Conservation (phyloP, 2,888 invertebrate species). For the Gibbula magus region DNA sequence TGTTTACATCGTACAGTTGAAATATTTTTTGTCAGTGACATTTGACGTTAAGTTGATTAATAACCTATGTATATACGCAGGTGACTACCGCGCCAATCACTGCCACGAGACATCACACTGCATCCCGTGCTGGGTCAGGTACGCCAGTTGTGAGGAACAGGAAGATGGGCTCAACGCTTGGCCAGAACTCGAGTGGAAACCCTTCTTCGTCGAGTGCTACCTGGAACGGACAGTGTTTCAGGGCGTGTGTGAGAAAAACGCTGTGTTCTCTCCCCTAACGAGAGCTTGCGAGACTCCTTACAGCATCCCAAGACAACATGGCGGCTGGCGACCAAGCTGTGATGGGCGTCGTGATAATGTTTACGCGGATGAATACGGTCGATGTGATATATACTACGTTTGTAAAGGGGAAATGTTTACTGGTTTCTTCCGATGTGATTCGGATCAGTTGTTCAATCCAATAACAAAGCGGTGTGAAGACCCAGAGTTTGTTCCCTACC, state of each 20-base stretch:
- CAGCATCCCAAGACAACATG: slow-evolving; percentile 41
- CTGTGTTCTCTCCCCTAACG: slow-evolving; percentile 46
- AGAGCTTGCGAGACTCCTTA: slow-evolving; percentile 46
- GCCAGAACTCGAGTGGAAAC: slow-evolving; percentile 48
- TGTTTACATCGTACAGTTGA: too few relatives aligned
- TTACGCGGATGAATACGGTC: slow-evolving; percentile 46
- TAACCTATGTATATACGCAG: slow-evolving; percentile 33
- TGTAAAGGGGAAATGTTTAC: slow-evolving; percentile 40
- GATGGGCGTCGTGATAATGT: slow-evolving; percentile 39
- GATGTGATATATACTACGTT: slow-evolving; percentile 45
- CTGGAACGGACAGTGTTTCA: slow-evolving; percentile 50
- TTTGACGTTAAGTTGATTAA: too few relatives aligned
- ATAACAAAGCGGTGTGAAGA: slow-evolving; percentile 37
- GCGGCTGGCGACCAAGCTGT: slow-evolving; percentile 44
- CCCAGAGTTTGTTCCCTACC: slow-evolving; percentile 46
- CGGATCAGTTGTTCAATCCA: slow-evolving; percentile 40
- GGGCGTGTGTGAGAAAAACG: slow-evolving; percentile 35
- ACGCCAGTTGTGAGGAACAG: slow-evolving; percentile 47
- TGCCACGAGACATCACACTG: slow-evolving; percentile 50
- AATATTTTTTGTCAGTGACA: too few relatives aligned
- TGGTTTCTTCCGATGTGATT: slow-evolving; percentile 40
- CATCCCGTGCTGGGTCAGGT: slow-evolving; percentile 53
- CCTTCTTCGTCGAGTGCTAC: slow-evolving; percentile 52
- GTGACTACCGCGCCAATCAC: slow-evolving; percentile 52
- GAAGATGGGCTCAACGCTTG: slow-evolving; percentile 48